phyloP scores from a whole-genome alignment of 2,888 invertebrate genomes.

The Harpalus rufipes region DNA sequence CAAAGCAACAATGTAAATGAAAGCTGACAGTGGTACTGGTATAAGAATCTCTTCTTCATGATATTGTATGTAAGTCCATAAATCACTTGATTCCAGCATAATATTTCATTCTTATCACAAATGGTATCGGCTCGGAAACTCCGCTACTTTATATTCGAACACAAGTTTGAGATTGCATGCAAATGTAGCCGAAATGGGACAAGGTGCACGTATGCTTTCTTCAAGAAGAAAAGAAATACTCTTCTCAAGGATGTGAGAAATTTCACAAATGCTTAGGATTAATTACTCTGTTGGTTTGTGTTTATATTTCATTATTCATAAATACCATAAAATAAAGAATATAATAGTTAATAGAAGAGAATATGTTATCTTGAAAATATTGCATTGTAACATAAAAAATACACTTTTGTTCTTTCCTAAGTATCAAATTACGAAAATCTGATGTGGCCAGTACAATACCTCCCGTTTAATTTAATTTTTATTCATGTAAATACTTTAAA shows the following conservation, averaged over 20 bases:
- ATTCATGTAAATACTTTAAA: no score
- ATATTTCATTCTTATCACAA: constrained; percentile 47
- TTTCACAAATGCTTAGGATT: not conserved
- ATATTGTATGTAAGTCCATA: constrained; percentile 37
- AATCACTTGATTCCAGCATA: constrained; percentile 39
- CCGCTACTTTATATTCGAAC: constrained; percentile 41
- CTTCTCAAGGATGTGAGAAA: constrained; percentile 32
- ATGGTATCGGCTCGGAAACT: constrained; percentile 25
- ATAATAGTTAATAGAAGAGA: no score
- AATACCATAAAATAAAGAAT: not conserved
- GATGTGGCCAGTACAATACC: no score
- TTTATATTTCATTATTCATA: not conserved
- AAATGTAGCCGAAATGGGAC: constrained; percentile 38
- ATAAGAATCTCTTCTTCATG: constrained; percentile 29
- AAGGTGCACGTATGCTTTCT: constrained; percentile 43
- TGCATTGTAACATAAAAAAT: no score
- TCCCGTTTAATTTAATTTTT: no score
- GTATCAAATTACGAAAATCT: no score
- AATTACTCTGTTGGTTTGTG: not conserved
- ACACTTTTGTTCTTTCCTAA: no score
- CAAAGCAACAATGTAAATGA: constrained; percentile 17
- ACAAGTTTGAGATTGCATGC: constrained; percentile 33
- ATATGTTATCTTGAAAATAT: no score
- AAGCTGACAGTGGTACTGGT: not conserved
- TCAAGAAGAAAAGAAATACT: not conserved